Evolutionary conservation across 2,113 vertebrate species (phyloP).

Genomic region (Nothoprocta pentlandii): DNA sequence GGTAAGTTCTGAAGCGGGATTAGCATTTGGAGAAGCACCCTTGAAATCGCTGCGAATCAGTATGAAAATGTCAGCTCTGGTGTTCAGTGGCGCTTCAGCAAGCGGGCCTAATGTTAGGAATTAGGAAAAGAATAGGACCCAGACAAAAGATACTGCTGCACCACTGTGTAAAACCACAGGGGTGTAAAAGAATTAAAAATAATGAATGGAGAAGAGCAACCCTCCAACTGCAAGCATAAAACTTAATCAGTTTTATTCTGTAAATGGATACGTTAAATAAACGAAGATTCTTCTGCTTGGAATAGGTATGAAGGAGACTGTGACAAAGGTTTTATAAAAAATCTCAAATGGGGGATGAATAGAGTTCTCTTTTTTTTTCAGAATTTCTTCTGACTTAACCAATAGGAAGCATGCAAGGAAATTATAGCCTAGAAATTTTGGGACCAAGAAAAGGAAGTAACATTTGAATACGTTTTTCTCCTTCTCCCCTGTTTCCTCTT

Average conservation of each 20-base stretch:
- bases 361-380: background rate
- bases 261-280: background rate
- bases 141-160: background rate
- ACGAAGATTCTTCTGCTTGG: background rate
- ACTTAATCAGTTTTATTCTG: background rate
- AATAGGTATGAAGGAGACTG: background rate
- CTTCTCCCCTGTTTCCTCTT: background rate
- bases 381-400: background rate
- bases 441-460: background rate
- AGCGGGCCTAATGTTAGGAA: background rate
- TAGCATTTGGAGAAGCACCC: background rate
- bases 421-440: background rate
- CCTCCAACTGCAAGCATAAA: background rate
- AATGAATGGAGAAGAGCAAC: background rate
- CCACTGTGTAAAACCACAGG: background rate
- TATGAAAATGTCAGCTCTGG: background rate
- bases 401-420: background rate
- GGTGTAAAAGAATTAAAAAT: slow-evolving; percentile 10
- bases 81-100: background rate
- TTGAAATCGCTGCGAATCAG: background rate
- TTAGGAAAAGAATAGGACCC: background rate
- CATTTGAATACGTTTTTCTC: background rate
- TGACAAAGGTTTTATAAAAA: background rate
- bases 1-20: background rate
- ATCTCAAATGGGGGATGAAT: background rate